Base-by-base conservation (phyloP, 2,888 invertebrate genomes). In the Eumacrocentrus americanus region DNA sequence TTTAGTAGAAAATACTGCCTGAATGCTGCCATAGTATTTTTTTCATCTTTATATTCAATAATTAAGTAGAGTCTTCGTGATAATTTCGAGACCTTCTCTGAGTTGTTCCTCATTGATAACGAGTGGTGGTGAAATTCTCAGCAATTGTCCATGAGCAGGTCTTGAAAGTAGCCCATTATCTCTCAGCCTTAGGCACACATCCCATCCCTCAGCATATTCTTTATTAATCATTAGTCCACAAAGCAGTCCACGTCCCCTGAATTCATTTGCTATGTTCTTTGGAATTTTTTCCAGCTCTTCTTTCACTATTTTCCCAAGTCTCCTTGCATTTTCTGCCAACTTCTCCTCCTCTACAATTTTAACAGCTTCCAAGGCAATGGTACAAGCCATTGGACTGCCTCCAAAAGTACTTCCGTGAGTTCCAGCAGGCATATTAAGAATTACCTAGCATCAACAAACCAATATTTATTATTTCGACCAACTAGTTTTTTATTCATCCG, bases 321-420 rank as follows among this genome's bases (percentile, higher is more conserved):
- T 83, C n/a, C 83, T 83, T 0, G 93, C 85, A 75, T 91, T 91
- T 60, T 90, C 89, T 0, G 88, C 84, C 38, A 94, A 77, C 46
- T 88, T 87, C 75, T 94, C 92, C 63, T 92, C 90, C 75, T 89
- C 86, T 47, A 92, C 71, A 37, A 92, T 88, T 77, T 89, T 83
- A 1, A 94, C 80, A 2, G 92, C 89, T 50, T 89, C 88, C 47
- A 91, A 84, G 0, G 91, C 92, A 0, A 94, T 86, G 74, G 85
- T 86, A 64, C 89, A 89, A 0, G 89, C 92, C 16, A 94, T 80
- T 0, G 93, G 91, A 80, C 92, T 94, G 1, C 93, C 93, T 5
- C 93, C 93, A 71, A 90, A 94, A 0, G 93, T 94, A 0, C 92
- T 92, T 14, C 93, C 92, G 75, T 94, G 93, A 2, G 84, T 83